These are phyloP conservation scores for Epinotia demarniana DNA, from an alignment of 2,888 invertebrate genomes.

Conservation along the genomic window DNA sequence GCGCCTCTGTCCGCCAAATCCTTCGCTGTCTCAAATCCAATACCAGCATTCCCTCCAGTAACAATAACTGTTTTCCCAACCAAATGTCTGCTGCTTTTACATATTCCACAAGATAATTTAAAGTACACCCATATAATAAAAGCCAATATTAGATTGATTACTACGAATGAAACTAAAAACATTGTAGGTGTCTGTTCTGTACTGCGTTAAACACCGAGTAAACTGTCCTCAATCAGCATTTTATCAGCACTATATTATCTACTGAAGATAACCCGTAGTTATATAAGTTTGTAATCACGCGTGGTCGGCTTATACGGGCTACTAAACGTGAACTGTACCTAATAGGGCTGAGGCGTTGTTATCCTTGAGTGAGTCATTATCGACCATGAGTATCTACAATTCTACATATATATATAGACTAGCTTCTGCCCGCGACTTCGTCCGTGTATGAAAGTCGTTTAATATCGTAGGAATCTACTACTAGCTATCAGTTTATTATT, in stretches of 20 bases:
- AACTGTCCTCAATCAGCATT: background rate
- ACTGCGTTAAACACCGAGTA: background rate
- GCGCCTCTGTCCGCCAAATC: conserved; percentile 90
- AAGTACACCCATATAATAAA: conserved; percentile 48
- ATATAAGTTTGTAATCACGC: background rate
- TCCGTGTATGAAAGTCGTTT: too few species aligned
- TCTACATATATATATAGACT: too few species aligned
- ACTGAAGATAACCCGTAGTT: conserved; percentile 1
- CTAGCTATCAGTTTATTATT: conserved; percentile 9
- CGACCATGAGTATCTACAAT: too few species aligned
- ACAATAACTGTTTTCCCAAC: conserved; percentile 93
- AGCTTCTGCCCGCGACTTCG: too few species aligned
- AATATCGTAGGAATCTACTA: too few species aligned
- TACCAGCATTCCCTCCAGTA: conserved; percentile 93
- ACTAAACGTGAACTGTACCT: background rate
- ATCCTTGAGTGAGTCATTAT: background rate
- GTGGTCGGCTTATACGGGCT: background rate
- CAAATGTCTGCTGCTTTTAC: conserved; percentile 76
- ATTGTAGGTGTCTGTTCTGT: background rate
- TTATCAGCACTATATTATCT: background rate
- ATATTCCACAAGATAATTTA: conserved; percentile 62
- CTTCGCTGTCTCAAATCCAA: conserved; percentile 90
- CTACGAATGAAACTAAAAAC: conserved; percentile 7
- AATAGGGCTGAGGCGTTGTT: background rate
- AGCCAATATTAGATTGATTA: conserved; percentile 39